A percentile compares a stretch with the other conserved stretches of the same genome.
These are phyloP conservation scores for Drosophila barbarae DNA, from an alignment of 2,888 invertebrate genomes.

Conservation along the genomic window DNA sequence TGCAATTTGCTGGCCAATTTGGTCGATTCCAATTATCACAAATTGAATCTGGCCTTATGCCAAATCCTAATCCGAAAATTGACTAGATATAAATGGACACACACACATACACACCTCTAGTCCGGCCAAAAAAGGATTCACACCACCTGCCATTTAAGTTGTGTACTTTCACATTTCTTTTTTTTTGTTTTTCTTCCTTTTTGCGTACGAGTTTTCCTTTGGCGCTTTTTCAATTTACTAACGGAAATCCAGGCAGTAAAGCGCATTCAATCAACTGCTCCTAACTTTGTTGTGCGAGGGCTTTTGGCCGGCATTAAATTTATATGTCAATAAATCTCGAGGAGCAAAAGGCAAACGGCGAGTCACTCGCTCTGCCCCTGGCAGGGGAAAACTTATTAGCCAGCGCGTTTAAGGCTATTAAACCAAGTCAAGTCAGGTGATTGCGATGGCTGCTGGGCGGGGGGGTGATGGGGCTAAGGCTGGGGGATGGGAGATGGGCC, in stretches of 20 bases:
- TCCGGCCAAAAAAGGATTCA: constrained; percentile 11
- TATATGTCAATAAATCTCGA: constrained; percentile 71
- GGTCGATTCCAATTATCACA: constrained; percentile 34
- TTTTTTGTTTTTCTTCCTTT: not conserved
- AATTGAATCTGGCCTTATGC: constrained; percentile 18
- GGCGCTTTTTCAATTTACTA: constrained; percentile 66
- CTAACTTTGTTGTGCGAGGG: constrained; percentile 55
- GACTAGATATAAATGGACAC: constrained; percentile 16
- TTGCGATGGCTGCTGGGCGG: not conserved
- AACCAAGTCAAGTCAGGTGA: constrained; percentile 30
- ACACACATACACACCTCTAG: not conserved
- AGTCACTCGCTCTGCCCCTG: constrained; percentile 47
- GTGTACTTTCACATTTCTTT: not conserved
- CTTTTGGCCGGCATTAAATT: constrained; percentile 58
- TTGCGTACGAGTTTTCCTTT: constrained; percentile 11
- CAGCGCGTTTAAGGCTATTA: constrained; percentile 49
- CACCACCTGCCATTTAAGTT: constrained; percentile 18
- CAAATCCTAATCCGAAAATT: constrained; percentile 26
- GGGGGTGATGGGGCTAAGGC: not conserved
- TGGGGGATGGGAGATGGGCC: not conserved
- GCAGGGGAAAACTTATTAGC: constrained; percentile 55
- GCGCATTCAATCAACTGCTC: constrained; percentile 68
- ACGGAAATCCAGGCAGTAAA: constrained; percentile 71
- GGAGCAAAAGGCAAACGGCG: constrained; percentile 66
- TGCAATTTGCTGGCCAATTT: constrained; percentile 28